Conservation (phyloP, 2,888 invertebrate genomes). For the Hemithea aestivaria region DNA sequence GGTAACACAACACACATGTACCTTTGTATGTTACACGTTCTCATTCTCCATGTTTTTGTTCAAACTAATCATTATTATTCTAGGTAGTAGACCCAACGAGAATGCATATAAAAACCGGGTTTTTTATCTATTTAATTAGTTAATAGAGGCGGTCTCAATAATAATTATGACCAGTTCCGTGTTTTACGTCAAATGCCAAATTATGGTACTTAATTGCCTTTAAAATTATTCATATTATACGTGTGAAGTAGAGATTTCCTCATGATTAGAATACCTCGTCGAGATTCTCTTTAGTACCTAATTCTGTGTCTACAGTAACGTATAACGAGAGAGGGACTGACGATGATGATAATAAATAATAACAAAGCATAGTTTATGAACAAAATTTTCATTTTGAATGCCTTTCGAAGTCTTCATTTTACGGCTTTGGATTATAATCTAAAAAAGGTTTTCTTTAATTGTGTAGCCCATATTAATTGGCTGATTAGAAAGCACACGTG, state of each 20-base stretch:
- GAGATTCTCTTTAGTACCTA: constrained; percentile 1
- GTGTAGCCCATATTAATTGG: too few species aligned
- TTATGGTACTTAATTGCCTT: constrained; percentile 30
- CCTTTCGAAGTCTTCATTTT: too few species aligned
- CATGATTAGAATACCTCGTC: constrained; percentile 13
- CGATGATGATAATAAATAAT: too few species aligned
- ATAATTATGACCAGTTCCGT: constrained; percentile 33
- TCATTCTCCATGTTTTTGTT: constrained; percentile 9
- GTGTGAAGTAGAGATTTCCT: constrained; percentile 30
- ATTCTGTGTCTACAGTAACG: too few species aligned
- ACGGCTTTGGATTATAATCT: too few species aligned
- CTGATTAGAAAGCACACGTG: too few species aligned
- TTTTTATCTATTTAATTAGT: constrained; percentile 22
- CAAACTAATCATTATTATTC: neutral
- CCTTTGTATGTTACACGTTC: constrained; percentile 15
- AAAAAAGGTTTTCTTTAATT: too few species aligned
- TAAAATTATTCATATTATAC: constrained; percentile 28
- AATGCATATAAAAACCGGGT: constrained; percentile 12
- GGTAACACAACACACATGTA: constrained; percentile 45
- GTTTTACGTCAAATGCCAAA: constrained; percentile 35
- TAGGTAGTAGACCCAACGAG: neutral
- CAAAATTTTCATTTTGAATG: too few species aligned
- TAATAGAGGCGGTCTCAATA: constrained; percentile 27
- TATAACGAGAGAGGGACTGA: too few species aligned
- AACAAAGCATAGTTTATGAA: too few species aligned